phyloP scores from a whole-genome alignment of 1,140 invertebrate species.

The Melipona quadrifasciata region DNA sequence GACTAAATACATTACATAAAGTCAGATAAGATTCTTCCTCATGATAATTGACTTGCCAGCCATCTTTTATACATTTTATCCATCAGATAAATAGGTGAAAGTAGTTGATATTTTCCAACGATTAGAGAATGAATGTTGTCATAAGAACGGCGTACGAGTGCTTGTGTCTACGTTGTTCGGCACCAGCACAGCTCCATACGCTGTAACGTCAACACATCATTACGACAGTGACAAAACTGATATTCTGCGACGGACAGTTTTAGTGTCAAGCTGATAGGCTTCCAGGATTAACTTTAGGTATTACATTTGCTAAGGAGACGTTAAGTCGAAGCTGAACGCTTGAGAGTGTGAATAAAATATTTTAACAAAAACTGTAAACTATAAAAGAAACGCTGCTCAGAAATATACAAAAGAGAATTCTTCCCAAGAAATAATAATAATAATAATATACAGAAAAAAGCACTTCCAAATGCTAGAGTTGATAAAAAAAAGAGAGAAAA shows the following conservation, averaged over 20 bases:
- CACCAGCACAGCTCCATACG: constrained; percentile 63
- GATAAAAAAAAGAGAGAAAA: constrained; percentile 57
- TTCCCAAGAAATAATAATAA: constrained; percentile 74
- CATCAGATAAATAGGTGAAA: constrained; percentile 78
- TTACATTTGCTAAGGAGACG: constrained; percentile 74
- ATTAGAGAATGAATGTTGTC: constrained; percentile 75
- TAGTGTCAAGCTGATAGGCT: constrained; percentile 80
- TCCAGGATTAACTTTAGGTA: constrained; percentile 80
- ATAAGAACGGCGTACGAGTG: constrained; percentile 54
- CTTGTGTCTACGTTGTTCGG: constrained; percentile 63
- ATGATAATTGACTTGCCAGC: constrained; percentile 80
- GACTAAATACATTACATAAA: constrained; percentile 73
- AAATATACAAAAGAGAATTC: constrained; percentile 78
- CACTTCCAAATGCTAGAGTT: constrained; percentile 65
- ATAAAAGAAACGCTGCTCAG: constrained; percentile 77
- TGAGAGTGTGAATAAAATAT: constrained; percentile 80
- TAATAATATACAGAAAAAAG: constrained; percentile 62
- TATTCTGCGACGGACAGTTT: constrained; percentile 68
- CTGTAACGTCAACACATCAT: constrained; percentile 63
- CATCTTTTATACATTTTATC: constrained; percentile 82
- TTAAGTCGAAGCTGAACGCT: constrained; percentile 72
- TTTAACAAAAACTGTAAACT: constrained; percentile 78
- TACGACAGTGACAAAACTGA: constrained; percentile 61
- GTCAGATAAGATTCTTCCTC: constrained; percentile 77
- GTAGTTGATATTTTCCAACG: constrained; percentile 81